Conservation (phyloP, 2,888 invertebrate species). For the Archaeoteleia sp. region DNA sequence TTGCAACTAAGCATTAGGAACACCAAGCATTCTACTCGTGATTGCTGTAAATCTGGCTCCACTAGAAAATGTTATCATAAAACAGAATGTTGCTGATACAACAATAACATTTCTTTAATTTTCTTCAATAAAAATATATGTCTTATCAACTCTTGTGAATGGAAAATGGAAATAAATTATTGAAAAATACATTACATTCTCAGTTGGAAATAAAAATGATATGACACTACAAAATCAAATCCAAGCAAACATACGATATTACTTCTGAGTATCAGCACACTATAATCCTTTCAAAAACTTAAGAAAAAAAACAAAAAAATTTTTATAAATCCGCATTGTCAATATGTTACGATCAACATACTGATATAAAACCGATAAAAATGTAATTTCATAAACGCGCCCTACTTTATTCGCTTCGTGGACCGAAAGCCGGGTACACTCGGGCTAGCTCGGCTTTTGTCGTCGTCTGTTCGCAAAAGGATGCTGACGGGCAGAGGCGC, state of each 20-base stretch:
- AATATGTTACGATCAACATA: conserved; percentile 25
- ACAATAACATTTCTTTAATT: too few relatives aligned
- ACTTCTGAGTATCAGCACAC: too few relatives aligned
- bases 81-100: too few relatives aligned
- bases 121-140: too few relatives aligned
- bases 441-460: conserved; percentile 41
- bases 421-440: conserved; percentile 39
- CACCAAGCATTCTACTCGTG: too few relatives aligned
- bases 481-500: conserved; percentile 59
- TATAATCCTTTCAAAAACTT: background rate
- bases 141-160: too few relatives aligned
- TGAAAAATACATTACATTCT: too few relatives aligned
- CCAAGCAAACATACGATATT: background rate
- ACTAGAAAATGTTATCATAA: too few relatives aligned
- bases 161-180: too few relatives aligned
- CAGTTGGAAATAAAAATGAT: too few relatives aligned
- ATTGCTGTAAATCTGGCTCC: too few relatives aligned
- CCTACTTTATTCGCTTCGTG: conserved; percentile 40
- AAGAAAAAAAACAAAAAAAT: conserved; percentile 15
- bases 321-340: conserved; percentile 23
- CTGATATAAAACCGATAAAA: conserved; percentile 45
- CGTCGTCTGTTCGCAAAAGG: conserved; percentile 17
- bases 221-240: background rate
- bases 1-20: too few relatives aligned
- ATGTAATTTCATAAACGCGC: conserved; percentile 44